Evolutionary conservation across 2,888 invertebrate species (phyloP).

Genomic region (Auanema freiburgensis): DNA sequence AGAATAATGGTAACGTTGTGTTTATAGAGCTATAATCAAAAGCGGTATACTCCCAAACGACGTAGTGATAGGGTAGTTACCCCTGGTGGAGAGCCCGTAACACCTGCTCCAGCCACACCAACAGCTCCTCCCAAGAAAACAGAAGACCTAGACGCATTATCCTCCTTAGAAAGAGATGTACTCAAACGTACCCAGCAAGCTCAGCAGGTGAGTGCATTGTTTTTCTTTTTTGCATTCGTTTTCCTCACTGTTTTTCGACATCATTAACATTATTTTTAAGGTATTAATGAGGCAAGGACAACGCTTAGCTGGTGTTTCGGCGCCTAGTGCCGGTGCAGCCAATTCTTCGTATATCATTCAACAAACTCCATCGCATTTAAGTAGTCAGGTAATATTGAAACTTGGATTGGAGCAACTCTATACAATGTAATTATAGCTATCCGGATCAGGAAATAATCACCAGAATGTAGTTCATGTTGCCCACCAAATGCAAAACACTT

Average conservation of each 20-base stretch:
- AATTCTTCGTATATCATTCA: constrained; percentile 23
- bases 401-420: not conserved
- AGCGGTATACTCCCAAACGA: constrained; percentile 62
- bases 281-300: constrained; percentile 17
- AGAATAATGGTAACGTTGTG: not conserved
- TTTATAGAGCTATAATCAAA: constrained; percentile 55
- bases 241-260: not conserved
- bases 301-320: constrained; percentile 8
- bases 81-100: constrained; percentile 8
- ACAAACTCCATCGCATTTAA: constrained; percentile 1
- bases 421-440: not conserved
- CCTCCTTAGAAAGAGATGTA: constrained; percentile 59
- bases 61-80: constrained; percentile 28
- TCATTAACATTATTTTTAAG: constrained; percentile 2
- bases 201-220: constrained; percentile 37
- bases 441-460: not conserved
- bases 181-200: constrained; percentile 61
- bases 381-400: constrained; percentile 5
- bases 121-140: constrained; percentile 19
- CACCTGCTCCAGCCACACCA: constrained; percentile 7
- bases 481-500: constrained; percentile 26
- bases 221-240: not conserved
- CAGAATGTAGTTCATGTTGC: constrained; percentile 35
- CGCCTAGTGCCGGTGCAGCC: constrained; percentile 3
- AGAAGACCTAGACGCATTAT: constrained; percentile 57